Evolutionary conservation across 2,888 invertebrate genomes (phyloP).

Genomic region (Sinohyriopsis cumingii): DNA sequence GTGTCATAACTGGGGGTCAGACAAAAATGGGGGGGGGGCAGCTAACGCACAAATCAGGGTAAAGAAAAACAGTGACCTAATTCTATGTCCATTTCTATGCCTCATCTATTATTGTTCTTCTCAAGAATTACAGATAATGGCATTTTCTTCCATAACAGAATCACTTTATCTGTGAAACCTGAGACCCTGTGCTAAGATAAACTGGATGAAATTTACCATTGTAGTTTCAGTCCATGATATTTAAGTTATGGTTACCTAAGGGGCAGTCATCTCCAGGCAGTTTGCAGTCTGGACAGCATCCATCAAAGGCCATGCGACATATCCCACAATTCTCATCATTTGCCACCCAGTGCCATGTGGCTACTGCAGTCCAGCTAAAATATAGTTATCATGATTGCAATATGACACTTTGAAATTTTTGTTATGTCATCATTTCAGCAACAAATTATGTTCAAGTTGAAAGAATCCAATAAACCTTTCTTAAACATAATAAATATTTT

Average conservation of each 20-base stretch:
- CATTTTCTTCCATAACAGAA: not conserved
- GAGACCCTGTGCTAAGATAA: no score
- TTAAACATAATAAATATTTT: no score
- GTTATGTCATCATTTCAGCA: not conserved
- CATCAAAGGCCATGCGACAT: constrained; percentile 99
- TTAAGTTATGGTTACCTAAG: constrained; percentile 75
- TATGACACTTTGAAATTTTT: not conserved
- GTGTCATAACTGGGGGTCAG: no score
- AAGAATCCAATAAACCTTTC: no score
- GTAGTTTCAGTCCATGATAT: not conserved
- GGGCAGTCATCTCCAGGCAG: constrained; percentile 98
- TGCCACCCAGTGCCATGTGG: constrained; percentile 99
- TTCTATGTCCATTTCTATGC: no score
- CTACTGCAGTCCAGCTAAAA: constrained; percentile 88
- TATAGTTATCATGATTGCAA: not conserved
- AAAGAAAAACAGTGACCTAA: no score
- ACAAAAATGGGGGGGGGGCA: no score
- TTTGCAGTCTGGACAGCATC: constrained; percentile 97
- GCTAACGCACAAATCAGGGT: no score
- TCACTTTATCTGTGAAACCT: no score
- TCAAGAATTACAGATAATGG: not conserved
- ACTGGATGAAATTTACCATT: no score
- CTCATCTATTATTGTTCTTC: no score
- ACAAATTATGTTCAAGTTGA: not conserved
- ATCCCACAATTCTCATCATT: constrained; percentile 98